These are phyloP conservation scores for Bos indicus DNA, from an alignment of 2,113 vertebrate genomes.

Conservation along the genomic window DNA sequence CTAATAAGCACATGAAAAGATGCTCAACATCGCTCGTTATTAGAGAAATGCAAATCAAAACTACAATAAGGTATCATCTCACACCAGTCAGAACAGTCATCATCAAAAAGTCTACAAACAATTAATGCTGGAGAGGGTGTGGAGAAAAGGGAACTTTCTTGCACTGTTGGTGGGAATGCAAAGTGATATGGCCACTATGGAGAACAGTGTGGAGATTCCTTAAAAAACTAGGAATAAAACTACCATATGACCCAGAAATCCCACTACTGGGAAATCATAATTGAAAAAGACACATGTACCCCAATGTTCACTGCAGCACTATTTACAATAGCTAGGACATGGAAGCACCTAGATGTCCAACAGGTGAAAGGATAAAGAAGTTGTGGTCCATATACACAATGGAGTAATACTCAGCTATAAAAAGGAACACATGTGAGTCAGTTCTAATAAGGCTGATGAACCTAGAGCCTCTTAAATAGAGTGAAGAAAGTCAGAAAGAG, in stretches of 20 bases:
- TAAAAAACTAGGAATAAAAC: not conserved
- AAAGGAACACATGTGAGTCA: not conserved
- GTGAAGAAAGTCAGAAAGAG: not conserved
- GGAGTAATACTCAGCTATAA: not conserved
- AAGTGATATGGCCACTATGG: not conserved
- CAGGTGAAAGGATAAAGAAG: not conserved
- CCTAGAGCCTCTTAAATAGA: not conserved
- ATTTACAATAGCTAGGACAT: not conserved
- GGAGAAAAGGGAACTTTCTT: not conserved
- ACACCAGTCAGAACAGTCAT: not conserved
- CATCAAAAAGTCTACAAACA: not conserved
- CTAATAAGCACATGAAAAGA: not conserved
- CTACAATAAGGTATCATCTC: not conserved
- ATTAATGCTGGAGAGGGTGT: not conserved
- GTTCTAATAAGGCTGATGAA: not conserved
- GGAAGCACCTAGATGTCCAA: not conserved
- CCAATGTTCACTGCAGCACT: not conserved
- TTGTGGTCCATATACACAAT: not conserved
- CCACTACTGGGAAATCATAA: not conserved
- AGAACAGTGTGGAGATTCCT: not conserved
- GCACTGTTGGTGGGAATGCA: not conserved
- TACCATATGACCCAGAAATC: not conserved
- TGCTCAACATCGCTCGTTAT: not conserved
- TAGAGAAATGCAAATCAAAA: not conserved
- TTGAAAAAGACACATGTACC: not conserved